Base-by-base conservation (phyloP, 2,888 invertebrate species). In the Trichogramma dendrolimi region DNA sequence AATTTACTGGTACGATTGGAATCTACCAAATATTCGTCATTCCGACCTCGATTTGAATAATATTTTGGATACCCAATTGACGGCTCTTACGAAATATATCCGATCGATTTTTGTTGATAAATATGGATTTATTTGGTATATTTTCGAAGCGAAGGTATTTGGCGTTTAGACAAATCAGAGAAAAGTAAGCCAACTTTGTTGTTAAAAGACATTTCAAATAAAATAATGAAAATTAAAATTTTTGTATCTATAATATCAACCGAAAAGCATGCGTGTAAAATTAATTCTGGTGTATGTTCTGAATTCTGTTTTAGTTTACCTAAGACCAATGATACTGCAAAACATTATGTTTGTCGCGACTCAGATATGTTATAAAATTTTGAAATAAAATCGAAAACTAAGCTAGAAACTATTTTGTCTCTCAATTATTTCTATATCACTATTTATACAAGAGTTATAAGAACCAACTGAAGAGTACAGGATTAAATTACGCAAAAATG, bases 1-100 rank as follows among this genome's bases (percentile, higher is more conserved):
- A 27, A 50, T 65, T 40, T 65, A 63, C 42, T 63, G 62, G 62
- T 65, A 48, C 46, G 43, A 58, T 4, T 61, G 56, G 59, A 50
- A 40, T 0, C 53, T 54, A 4, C 42, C 43, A 5, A n/a, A 41
- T 7, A 51, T 65, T 54, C 42, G 50, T 6, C 40, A 54, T 51
- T 44, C 59, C 6, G 46, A 58, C 54, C 51, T 63, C 5, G 44
- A 57, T 43, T 5, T 61, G n/a, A 38, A 4, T 10, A 54, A 63
- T 2, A 14, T 51, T n/a, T n/a, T 44, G 44, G 48, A 10, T 50
- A 51, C 61, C 7, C 8, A 52, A 38, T 48, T 27, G 27, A 27
- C 58, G 8, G 1, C 5, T 0, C 55, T 53, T 2, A 65, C 63
- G 0, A 53, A 48, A 27, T 38, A 57, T 41, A 27, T 61, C 1